A percentile compares a stretch with the other conserved stretches of the same genome.
Conservation (phyloP, 92 coral and sea anemone species). For the Phenganax subtilis region DNA sequence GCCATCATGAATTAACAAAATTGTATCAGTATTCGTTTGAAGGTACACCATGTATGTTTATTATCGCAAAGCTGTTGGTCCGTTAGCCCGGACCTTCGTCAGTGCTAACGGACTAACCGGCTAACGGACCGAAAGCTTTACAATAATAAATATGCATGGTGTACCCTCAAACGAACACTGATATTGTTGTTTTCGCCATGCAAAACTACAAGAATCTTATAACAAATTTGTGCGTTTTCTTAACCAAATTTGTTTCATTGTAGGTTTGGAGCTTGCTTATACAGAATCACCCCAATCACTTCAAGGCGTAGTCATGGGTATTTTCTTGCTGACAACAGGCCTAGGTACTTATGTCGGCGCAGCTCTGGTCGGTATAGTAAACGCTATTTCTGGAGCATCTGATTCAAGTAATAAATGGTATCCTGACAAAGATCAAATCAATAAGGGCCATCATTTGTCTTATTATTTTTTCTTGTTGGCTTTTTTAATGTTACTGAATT, state of each 20-base stretch:
- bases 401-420: conserved; percentile 48
- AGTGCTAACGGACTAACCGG: no score
- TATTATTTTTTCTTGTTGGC: conserved; percentile 72
- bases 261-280: conserved; percentile 65
- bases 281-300: conserved; percentile 71
- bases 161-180: no score
- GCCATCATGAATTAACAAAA: no score
- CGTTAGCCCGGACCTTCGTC: no score
- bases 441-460: conserved; percentile 61
- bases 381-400: conserved; percentile 22
- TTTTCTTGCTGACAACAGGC: conserved; percentile 61
- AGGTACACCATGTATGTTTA: no score
- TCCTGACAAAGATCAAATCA: conserved; percentile 56
- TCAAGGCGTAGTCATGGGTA: conserved; percentile 85
- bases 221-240: not conserved
- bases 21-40: no score
- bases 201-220: no score
- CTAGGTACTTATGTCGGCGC: conserved; percentile 66
- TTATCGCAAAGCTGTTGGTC: no score
- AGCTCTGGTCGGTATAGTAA: conserved; percentile 64
- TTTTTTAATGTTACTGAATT: conserved; percentile 66
- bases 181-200: no score
- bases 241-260: not conserved
- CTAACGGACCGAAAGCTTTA: no score
- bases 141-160: no score